These are phyloP conservation scores for Rutilus rutilus DNA, from an alignment of 2,113 vertebrate species.

Conservation along the genomic window DNA sequence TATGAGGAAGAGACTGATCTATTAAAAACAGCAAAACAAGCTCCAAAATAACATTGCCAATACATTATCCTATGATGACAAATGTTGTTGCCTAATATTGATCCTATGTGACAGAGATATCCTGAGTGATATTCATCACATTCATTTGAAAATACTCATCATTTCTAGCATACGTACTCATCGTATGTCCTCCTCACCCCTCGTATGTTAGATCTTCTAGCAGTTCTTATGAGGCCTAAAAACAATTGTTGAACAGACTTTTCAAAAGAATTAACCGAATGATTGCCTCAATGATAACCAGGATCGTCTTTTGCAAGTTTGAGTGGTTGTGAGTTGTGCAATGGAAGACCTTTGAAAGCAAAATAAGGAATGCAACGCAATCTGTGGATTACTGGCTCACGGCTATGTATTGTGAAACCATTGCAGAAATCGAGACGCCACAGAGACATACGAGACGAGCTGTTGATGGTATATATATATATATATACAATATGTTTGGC, in stretches of 20 bases:
- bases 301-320: slow-evolving; percentile 2
- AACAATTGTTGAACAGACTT: not conserved
- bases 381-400: slow-evolving; percentile 27
- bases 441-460: not conserved
- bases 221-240: not conserved
- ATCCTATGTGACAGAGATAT: not conserved
- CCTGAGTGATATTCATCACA: not conserved
- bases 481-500: not conserved
- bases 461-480: not conserved
- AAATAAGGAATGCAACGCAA: slow-evolving; percentile 22
- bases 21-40: not conserved
- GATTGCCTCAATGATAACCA: not conserved
- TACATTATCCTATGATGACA: slow-evolving; percentile 1
- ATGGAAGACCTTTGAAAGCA: slow-evolving; percentile 9
- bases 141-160: not conserved
- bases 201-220: not conserved
- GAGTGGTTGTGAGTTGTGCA: slow-evolving; percentile 40
- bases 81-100: not conserved
- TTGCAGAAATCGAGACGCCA: slow-evolving; percentile 2
- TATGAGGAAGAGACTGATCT: not conserved
- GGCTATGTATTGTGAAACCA: slow-evolving; percentile 45
- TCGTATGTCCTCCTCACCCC: no score
- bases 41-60: slow-evolving; percentile 6
- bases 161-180: not conserved
- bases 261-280: not conserved